Evolutionary conservation across 2,113 vertebrate species (phyloP), one percentile per base, ranked within the genome.

Genomic region (Vireo altiloquus): DNA sequence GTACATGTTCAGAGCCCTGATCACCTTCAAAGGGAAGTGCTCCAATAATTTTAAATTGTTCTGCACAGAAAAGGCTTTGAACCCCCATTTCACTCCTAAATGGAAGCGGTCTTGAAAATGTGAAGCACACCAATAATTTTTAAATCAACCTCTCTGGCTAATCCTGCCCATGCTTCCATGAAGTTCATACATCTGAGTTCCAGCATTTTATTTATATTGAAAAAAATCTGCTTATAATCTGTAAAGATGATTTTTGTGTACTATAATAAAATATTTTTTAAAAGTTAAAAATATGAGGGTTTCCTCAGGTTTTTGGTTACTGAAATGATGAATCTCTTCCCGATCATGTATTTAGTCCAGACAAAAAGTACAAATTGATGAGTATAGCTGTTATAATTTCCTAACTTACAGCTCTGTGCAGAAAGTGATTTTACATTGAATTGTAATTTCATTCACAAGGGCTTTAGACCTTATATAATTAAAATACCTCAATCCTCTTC

Each of bases 401-500:
- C 90, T 82, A 93, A 96, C 89, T 97, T 97, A 85, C 70, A 94
- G 72, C 96, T 97, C 95, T 97, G 88, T 76, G 93, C 95, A 91
- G 96, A 97, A 96, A 95, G 95, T 74, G 91, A 92, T 97, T 97
- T 97, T 90, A 89, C 96, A 87, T 65, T 90, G 95, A 96, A 97
- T 97, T 97, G 94, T 85, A 97, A 97, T 96, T 95, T 97, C 97
- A 97, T 97, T 96, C 94, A 93, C 95, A 97, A 97, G 97, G 95
- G 96, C 92, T 96, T 95, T 94, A 97, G 95, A 96, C 95, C 94
- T 96, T 97, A 95, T 97, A 95, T 98, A 98, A 98, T 98, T 98
- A 98, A 98, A 98, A 98, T 97, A 97, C 96, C 95, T 97, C 97
- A 96, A 98, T 98, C 98, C 98, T 96, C 95, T 98, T 98, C 97